Conservation (phyloP, 1,140 invertebrate genomes). For the Brachionus manjavacas region DNA sequence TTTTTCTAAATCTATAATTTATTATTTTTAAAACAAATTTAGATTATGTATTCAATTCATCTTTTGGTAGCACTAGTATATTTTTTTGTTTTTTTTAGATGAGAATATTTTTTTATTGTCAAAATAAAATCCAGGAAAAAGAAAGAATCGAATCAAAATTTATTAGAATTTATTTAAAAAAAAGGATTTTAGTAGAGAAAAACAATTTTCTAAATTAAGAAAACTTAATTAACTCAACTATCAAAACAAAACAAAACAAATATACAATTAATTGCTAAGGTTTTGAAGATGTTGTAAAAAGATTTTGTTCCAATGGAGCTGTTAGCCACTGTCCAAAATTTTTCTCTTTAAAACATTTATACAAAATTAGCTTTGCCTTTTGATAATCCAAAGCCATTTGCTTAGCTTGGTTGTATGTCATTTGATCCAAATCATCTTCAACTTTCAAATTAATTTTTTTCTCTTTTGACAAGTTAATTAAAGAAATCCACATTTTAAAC, state of each 20-base stretch:
- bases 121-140: too few relatives aligned
- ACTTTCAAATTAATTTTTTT: background rate
- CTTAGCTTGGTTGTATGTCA: conserved; percentile 23
- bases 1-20: too few relatives aligned
- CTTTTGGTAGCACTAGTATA: too few relatives aligned
- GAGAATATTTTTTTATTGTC: too few relatives aligned
- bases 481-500: background rate
- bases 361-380: background rate
- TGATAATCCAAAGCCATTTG: background rate
- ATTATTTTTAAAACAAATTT: too few relatives aligned
- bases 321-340: conserved; percentile 19
- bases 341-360: background rate
- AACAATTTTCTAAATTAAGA: background rate
- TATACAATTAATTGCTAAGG: background rate
- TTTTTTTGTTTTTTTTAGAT: too few relatives aligned
- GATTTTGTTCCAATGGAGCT: conserved; percentile 1
- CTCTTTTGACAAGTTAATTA: background rate
- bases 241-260: background rate
- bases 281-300: background rate
- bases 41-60: too few relatives aligned
- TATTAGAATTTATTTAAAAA: background rate
- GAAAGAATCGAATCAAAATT: background rate
- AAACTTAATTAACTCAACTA: background rate
- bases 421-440: background rate
- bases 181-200: background rate